Base-by-base conservation (phyloP, 2,888 invertebrate species). In the Xanthorhoe spadicearia region DNA sequence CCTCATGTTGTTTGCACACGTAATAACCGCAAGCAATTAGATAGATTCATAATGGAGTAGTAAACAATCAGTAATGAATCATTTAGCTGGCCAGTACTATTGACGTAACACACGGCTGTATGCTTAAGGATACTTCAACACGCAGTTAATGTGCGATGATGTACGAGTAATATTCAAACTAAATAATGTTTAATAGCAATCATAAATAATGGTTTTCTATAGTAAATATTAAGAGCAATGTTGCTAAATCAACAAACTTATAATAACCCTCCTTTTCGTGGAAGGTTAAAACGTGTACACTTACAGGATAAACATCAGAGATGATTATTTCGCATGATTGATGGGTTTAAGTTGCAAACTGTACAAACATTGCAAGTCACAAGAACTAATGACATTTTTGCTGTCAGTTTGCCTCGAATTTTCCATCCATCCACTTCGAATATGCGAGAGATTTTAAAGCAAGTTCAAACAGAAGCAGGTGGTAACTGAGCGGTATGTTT, bases 51-150 rank as follows among this genome's bases (percentile, higher is more conserved):
- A 68, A 66, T 65, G 61, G 61, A 52, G 50, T 51, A 46, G 57
- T 59, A 68, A 69, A 68, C 69, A 68, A 68, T 64, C 50, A n/a
- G 60, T 58, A 54, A 61, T 70, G 68, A 72, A 61, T 68, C 64
- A 70, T 57, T 66, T 48, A 59, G 50, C 35, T 55, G 43, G 48
- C 23, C 60, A 53, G 35, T 70, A 64, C 50, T 46, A 57, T 43
- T 68, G 72, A 68, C 69, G 69, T 58, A 64, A 69, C 35, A 50
- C 8, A 23, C 18, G 17, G 32, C 35, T 53, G 23, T 46, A 52
- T 58, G 43, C 58, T 65, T 61, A 28, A 15, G 50, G 49, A 64
- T 46, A 53, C 61, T 51, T 59, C 32, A 43, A 48, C 15, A 15
- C 13, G 13, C 13, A 43, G 38, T 43, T 43, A 13, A 10, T 8